Evolutionary conservation across 2,113 vertebrate genomes (phyloP).

Genomic region (Macrotus californicus): DNA sequence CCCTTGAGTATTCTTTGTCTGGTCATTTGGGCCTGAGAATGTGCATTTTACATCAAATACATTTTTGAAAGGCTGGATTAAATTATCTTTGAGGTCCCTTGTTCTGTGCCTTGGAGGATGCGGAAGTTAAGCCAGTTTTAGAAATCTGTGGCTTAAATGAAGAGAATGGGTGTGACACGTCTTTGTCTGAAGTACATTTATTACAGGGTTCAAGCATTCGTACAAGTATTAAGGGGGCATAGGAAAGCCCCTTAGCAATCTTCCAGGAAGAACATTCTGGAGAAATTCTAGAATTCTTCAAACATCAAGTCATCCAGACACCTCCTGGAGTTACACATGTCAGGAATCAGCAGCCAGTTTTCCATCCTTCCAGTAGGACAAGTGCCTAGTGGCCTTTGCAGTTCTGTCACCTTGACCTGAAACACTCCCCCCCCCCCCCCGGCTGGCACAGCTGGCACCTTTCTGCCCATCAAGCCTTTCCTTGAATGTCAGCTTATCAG

Average conservation of each 20-base stretch:
- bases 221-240: neutral
- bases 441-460: neutral
- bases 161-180: neutral
- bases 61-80: neutral
- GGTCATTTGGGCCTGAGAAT: neutral
- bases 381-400: neutral
- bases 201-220: neutral
- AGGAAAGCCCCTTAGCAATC: neutral
- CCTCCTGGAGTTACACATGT: neutral
- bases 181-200: neutral
- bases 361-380: neutral
- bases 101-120: neutral
- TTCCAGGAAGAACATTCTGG: neutral
- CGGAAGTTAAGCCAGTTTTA: neutral
- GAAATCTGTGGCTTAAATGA: neutral
- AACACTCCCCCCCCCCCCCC: neutral
- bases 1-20: neutral
- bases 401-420: neutral
- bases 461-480: neutral
- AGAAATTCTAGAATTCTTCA: neutral
- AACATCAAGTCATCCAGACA: neutral
- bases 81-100: neutral
- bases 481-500: neutral
- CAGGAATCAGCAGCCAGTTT: neutral
- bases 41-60: neutral